Evolutionary conservation across 2,888 invertebrate genomes (phyloP).

Genomic region (Lasioglossum figueresi): DNA sequence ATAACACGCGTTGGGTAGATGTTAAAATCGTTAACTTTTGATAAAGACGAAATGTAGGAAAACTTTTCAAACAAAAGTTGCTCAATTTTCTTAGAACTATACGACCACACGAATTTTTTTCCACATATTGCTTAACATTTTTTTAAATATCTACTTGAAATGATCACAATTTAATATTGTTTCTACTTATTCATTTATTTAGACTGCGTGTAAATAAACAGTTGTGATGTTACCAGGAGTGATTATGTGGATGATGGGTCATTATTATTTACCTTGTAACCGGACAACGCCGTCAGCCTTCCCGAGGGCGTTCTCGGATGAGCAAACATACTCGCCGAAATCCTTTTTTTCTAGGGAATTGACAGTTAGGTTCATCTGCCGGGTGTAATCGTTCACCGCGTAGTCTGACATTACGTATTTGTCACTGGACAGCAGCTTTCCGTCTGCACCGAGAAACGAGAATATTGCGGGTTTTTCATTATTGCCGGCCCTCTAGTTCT

Average conservation of each 20-base stretch:
- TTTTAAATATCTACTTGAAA: background rate
- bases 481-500: constrained; percentile 9
- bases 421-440: constrained; percentile 90
- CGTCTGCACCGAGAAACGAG: constrained; percentile 84
- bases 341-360: constrained; percentile 88
- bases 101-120: background rate
- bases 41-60: background rate
- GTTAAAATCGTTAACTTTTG: background rate
- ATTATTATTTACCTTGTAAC: constrained; percentile 89
- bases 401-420: constrained; percentile 92
- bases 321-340: constrained; percentile 93
- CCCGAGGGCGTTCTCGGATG: constrained; percentile 93
- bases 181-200: background rate
- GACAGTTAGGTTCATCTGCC: constrained; percentile 94
- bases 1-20: background rate
- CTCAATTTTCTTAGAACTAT: background rate
- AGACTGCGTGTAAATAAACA: background rate
- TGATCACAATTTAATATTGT: background rate
- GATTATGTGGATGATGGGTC: background rate
- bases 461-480: constrained; percentile 56
- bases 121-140: background rate
- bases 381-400: constrained; percentile 90
- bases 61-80: background rate
- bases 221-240: background rate
- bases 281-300: constrained; percentile 92